These are phyloP conservation scores for Stegastes partitus DNA, from an alignment of 2,113 vertebrate species.

Conservation along the genomic window DNA sequence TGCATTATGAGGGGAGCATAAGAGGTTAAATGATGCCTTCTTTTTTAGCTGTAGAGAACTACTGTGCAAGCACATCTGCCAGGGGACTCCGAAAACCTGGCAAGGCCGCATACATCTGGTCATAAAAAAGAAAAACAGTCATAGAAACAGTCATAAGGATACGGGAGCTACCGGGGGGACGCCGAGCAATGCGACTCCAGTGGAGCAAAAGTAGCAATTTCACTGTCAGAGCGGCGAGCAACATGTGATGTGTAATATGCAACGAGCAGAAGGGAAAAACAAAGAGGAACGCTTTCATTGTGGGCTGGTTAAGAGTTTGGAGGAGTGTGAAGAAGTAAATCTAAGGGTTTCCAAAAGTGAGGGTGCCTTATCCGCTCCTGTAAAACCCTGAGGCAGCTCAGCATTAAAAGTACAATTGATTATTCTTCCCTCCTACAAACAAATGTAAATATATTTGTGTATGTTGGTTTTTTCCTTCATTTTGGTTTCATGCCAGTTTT, in stretches of 20 bases:
- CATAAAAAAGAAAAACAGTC: constrained; percentile 58
- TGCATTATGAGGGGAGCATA: constrained; percentile 40
- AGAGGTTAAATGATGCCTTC: constrained; percentile 54
- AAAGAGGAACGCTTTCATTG: constrained; percentile 10
- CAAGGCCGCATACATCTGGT: constrained; percentile 54
- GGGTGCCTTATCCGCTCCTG: background rate
- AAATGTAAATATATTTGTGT: background rate
- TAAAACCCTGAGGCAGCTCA: background rate
- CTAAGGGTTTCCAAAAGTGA: background rate
- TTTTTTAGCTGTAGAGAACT: constrained; percentile 39
- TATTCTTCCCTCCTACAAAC: background rate
- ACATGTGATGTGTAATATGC: constrained; percentile 14
- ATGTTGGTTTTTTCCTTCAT: background rate
- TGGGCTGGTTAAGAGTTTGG: constrained; percentile 1
- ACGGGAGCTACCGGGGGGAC: constrained; percentile 33
- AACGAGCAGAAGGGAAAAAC: background rate
- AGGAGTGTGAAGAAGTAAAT: background rate
- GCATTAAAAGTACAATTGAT: background rate
- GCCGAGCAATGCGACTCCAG: constrained; percentile 34
- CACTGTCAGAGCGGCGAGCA: constrained; percentile 30
- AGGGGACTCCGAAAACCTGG: constrained; percentile 43
- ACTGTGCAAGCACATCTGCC: constrained; percentile 56
- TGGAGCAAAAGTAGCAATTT: constrained; percentile 51
- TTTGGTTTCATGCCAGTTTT: background rate
- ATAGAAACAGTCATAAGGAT: constrained; percentile 63